Conservation (phyloP, 92 coral and sea anemone genomes). For the Porites cylindrica region DNA sequence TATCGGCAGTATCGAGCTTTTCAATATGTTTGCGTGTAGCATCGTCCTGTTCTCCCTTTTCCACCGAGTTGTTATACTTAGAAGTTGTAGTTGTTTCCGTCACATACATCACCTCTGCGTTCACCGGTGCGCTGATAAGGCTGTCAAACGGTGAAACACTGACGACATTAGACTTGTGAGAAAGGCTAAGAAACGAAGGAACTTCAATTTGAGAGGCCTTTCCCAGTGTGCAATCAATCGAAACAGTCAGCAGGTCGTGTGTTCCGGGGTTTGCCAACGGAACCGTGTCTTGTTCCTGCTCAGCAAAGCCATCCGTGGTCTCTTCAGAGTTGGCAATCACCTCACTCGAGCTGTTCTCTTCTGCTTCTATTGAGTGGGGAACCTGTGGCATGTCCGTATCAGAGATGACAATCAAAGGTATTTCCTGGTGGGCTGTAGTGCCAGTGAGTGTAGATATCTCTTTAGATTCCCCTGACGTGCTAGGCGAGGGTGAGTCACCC, state of each 20-base stretch:
- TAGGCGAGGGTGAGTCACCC: slow-evolving; percentile 15
- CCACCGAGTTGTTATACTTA: neutral
- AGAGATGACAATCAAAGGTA: slow-evolving; percentile 21
- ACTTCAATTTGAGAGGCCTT: slow-evolving; percentile 18
- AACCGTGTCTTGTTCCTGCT: neutral
- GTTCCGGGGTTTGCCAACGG: slow-evolving; percentile 25
- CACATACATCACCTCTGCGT: slow-evolving; percentile 29
- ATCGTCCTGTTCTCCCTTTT: neutral
- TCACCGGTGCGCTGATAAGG: neutral
- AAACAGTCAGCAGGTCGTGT: slow-evolving; percentile 33
- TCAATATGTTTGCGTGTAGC: neutral
- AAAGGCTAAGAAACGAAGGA: slow-evolving; percentile 15
- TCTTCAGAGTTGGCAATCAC: slow-evolving; percentile 14
- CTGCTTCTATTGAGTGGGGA: slow-evolving; percentile 34
- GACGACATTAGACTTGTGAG: slow-evolving; percentile 14
- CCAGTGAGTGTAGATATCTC: neutral
- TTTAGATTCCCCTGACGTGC: slow-evolving; percentile 17
- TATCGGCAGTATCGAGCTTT: neutral
- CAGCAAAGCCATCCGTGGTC: neutral
- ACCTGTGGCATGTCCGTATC: slow-evolving; percentile 25
- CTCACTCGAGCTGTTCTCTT: slow-evolving; percentile 34
- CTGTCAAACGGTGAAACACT: slow-evolving; percentile 5
- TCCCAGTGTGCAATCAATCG: slow-evolving; percentile 12
- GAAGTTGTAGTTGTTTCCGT: neutral
- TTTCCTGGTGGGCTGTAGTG: neutral